phyloP scores from a whole-genome alignment of 2,113 vertebrate genomes.

The Zingel zingel region DNA sequence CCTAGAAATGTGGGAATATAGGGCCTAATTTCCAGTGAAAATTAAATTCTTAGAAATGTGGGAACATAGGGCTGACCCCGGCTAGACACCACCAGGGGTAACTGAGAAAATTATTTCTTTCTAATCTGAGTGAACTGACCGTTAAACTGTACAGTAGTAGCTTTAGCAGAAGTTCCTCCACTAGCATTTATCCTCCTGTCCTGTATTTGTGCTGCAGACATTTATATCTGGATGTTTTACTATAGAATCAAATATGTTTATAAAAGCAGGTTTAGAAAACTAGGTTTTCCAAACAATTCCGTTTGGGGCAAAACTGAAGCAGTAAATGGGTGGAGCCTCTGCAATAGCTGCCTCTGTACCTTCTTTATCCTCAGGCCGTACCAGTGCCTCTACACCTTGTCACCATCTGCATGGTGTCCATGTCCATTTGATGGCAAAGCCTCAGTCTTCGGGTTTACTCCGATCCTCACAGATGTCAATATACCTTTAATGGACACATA shows the following conservation, averaged over 20 bases:
- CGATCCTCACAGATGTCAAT: conserved; percentile 44
- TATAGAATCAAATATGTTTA: conserved; percentile 1
- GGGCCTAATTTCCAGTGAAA: no score
- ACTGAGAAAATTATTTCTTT: neutral
- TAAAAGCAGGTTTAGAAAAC: conserved; percentile 11
- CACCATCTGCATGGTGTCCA: conserved; percentile 50
- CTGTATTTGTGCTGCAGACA: neutral
- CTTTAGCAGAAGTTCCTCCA: conserved; percentile 29
- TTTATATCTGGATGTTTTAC: neutral
- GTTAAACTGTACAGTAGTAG: neutral
- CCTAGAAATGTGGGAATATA: no score
- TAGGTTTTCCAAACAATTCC: neutral
- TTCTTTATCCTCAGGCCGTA: conserved; percentile 59
- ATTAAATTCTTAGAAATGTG: no score
- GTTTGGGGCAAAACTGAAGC: neutral
- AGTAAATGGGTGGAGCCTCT: conserved; percentile 19
- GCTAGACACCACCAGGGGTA: neutral
- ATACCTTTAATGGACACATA: conserved; percentile 50
- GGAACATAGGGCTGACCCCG: no score
- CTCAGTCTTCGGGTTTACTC: conserved; percentile 20
- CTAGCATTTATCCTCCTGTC: conserved; percentile 3
- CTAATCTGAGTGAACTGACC: conserved; percentile 25
- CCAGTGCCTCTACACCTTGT: conserved; percentile 63
- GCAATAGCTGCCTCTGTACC: conserved; percentile 32
- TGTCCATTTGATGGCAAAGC: conserved; percentile 49